phyloP scores from a whole-genome alignment of 2,888 invertebrate genomes.

The Drosophila atripex region DNA sequence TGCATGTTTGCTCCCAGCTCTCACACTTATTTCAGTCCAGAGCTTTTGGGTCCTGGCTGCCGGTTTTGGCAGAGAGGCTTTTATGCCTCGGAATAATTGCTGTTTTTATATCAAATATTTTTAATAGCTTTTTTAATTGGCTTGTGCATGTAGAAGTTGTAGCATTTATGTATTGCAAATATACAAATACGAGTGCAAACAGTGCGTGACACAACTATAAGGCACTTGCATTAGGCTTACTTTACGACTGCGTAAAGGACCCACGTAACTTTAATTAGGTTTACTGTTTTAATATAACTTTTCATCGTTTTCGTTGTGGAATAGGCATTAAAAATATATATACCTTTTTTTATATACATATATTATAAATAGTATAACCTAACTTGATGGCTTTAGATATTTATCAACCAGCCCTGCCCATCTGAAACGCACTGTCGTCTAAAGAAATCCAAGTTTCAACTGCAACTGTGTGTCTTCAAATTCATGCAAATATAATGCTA shows the following conservation, averaged over 20 bases:
- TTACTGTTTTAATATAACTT: neutral
- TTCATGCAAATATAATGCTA: constrained; percentile 43
- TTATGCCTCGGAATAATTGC: constrained; percentile 70
- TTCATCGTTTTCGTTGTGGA: neutral
- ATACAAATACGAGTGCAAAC: constrained; percentile 20
- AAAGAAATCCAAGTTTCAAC: constrained; percentile 4
- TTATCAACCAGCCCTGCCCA: too few species aligned
- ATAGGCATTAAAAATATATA: neutral
- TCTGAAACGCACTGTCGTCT: constrained; percentile 32
- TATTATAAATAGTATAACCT: neutral
- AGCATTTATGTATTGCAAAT: constrained; percentile 39
- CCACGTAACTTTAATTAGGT: neutral
- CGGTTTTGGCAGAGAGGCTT: constrained; percentile 32
- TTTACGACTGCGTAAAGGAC: constrained; percentile 1
- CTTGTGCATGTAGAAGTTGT: constrained; percentile 39
- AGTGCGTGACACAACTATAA: constrained; percentile 27
- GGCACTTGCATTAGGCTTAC: constrained; percentile 4
- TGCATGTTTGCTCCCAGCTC: constrained; percentile 49
- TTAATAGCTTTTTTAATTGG: constrained; percentile 66
- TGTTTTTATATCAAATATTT: constrained; percentile 67
- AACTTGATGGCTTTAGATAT: too few species aligned
- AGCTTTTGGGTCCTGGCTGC: constrained; percentile 6
- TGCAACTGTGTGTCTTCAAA: constrained; percentile 22
- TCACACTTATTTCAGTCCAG: constrained; percentile 25
- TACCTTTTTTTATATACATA: neutral